These are phyloP conservation scores for Shinisaurus crocodilurus DNA, from an alignment of 2,113 vertebrate species.

Conservation along the genomic window DNA sequence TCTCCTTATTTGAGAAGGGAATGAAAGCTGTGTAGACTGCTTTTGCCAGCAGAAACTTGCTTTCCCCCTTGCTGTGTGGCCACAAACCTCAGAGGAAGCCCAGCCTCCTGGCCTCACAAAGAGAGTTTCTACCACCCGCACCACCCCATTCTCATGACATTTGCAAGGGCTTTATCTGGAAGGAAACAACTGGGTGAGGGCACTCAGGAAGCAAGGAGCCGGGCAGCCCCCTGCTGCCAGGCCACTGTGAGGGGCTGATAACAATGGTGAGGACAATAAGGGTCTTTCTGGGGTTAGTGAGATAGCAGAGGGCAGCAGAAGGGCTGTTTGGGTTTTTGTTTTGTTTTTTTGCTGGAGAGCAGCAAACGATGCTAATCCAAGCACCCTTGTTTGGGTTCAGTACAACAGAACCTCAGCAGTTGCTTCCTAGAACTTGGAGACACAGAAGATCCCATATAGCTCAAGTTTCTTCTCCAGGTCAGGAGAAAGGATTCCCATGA, in stretches of 20 bases:
- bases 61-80: background rate
- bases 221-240: background rate
- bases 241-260: slow-evolving; percentile 16
- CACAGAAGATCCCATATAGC: background rate
- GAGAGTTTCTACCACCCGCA: slow-evolving; percentile 22
- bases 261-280: background rate
- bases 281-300: slow-evolving; percentile 5
- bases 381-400: too few species aligned
- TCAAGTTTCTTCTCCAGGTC: background rate
- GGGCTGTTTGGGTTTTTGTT: background rate
- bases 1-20: background rate
- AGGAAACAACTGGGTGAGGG: slow-evolving; percentile 38
- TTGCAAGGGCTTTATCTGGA: slow-evolving; percentile 25
- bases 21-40: background rate
- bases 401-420: background rate
- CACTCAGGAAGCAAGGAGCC: slow-evolving; percentile 19
- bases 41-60: background rate
- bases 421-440: background rate
- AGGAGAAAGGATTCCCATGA: background rate
- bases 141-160: background rate
- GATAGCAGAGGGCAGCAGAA: slow-evolving; percentile 12
- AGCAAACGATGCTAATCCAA: background rate
- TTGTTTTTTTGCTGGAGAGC: background rate
- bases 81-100: background rate
- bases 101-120: background rate